phyloP scores from a whole-genome alignment of 2,113 vertebrate species.

The Megalops atlanticus region DNA sequence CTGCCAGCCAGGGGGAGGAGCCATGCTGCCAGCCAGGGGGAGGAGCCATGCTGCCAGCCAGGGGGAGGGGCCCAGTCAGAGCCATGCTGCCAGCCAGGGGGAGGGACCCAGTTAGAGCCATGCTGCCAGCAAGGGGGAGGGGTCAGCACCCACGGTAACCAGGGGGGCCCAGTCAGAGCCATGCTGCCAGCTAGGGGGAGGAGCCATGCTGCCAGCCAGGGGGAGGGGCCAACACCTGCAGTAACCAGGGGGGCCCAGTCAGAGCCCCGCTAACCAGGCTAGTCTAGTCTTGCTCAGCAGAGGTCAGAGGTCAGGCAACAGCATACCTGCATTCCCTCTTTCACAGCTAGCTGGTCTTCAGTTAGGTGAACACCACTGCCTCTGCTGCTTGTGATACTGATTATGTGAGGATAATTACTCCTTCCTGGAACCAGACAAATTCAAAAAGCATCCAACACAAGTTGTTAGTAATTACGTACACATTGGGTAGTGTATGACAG shows the following conservation, averaged over 20 bases:
- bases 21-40: not conserved
- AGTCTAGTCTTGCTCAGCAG: no score
- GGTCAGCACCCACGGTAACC: not conserved
- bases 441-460: no score
- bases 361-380: no score
- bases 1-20: not conserved
- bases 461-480: no score
- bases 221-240: no score
- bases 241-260: not conserved
- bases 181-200: not conserved
- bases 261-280: no score
- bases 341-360: not conserved
- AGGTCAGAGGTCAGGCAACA: no score
- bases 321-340: not conserved
- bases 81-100: no score
- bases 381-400: not conserved
- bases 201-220: no score
- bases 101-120: no score
- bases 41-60: not conserved
- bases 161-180: not conserved
- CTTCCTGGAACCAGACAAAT: not conserved
- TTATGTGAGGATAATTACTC: not conserved
- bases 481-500: no score
- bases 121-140: no score
- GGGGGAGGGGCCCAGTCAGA: not conserved